Conservation (phyloP, 2,888 invertebrate genomes). For the Xestia c-nigrum region DNA sequence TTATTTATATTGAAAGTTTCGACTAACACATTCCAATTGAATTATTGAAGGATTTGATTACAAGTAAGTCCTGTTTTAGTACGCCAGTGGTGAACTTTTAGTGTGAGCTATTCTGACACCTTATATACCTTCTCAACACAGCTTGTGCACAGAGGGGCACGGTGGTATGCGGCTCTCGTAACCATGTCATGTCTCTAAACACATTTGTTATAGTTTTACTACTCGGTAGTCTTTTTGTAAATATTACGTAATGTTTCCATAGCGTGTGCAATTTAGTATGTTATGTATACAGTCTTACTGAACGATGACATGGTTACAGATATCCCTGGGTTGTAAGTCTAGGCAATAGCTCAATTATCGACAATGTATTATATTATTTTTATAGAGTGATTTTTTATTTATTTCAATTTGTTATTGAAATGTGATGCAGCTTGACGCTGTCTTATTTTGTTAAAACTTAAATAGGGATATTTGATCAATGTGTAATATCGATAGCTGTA, state of each 20-base stretch:
- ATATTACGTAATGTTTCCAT: constrained; percentile 77
- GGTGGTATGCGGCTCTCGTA: constrained; percentile 88
- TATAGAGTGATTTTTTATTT: constrained; percentile 82
- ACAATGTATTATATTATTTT: constrained; percentile 79
- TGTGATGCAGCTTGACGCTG: constrained; percentile 87
- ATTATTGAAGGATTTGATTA: constrained; percentile 66
- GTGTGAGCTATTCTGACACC: constrained; percentile 83
- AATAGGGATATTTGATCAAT: constrained; percentile 81
- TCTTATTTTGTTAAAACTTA: constrained; percentile 79
- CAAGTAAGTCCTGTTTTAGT: constrained; percentile 68
- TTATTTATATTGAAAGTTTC: constrained; percentile 54
- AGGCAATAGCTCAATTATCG: constrained; percentile 88
- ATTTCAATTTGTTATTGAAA: constrained; percentile 81
- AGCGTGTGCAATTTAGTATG: constrained; percentile 71
- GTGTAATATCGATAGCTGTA: constrained; percentile 80
- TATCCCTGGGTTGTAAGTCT: constrained; percentile 89
- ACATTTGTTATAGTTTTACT: constrained; percentile 70
- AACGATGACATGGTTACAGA: constrained; percentile 86
- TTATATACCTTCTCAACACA: constrained; percentile 80
- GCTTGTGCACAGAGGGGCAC: constrained; percentile 85
- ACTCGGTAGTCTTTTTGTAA: constrained; percentile 77
- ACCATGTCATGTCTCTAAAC: constrained; percentile 83
- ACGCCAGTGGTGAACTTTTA: constrained; percentile 67
- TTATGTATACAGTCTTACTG: constrained; percentile 63
- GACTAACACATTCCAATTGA: constrained; percentile 69